Evolutionary conservation across 1,140 invertebrate genomes (phyloP).

Genomic region (silkworm (Bombyx mori)): ASM3026992v2 NC_085116.1:14875501-14876000

Average conservation of each 20-base stretch:
- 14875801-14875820: conserved; percentile 9
- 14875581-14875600: conserved; percentile 16
- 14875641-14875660: conserved; percentile 71
- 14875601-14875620: conserved; percentile 3
- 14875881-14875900: too few species aligned
- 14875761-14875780: conserved; percentile 59
- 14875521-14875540: too few species aligned
- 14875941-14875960: too few species aligned
- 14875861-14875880: not conserved
- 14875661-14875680: conserved; percentile 70
- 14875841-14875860: conserved; percentile 13
- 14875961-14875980: too few species aligned
- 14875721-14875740: conserved; percentile 59
- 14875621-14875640: conserved; percentile 59
- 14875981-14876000: conserved; percentile 1
- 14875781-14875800: conserved; percentile 17
- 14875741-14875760: conserved; percentile 58
- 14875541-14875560: conserved; percentile 5
- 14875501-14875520: conserved; percentile 7
- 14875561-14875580: not conserved
- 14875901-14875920: too few species aligned
- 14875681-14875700: conserved; percentile 72
- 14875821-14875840: conserved; percentile 8
- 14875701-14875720: conserved; percentile 71
- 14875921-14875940: too few species aligned